These are phyloP conservation scores for Fulmarus glacialis DNA, from an alignment of 2,113 vertebrate species.

Conservation along the genomic window DNA sequence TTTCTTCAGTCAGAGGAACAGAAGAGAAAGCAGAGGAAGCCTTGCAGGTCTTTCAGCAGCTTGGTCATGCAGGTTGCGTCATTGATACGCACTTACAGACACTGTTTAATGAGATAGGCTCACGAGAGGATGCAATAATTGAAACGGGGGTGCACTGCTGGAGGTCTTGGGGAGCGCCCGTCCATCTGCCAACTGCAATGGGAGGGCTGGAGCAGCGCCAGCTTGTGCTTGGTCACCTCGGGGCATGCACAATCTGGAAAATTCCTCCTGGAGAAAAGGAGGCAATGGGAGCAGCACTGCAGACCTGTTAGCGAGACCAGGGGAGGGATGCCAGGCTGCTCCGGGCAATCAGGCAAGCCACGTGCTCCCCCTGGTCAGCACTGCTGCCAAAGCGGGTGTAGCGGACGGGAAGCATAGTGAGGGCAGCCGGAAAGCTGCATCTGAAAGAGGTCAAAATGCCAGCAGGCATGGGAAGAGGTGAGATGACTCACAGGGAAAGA, in stretches of 20 bases:
- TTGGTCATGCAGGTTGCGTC: not conserved
- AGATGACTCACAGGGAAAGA: not conserved
- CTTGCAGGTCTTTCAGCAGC: not conserved
- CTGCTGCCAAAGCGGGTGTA: not conserved
- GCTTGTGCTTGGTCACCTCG: not conserved
- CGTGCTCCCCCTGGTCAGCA: not conserved
- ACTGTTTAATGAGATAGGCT: not conserved
- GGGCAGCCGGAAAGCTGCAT: not conserved
- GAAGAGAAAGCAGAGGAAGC: not conserved
- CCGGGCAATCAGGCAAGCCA: not conserved
- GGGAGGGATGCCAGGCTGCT: not conserved
- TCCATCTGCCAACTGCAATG: not conserved
- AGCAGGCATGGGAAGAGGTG: not conserved
- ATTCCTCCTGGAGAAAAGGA: not conserved
- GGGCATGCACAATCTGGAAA: not conserved
- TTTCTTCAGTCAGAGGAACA: not conserved
- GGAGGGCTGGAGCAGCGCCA: not conserved
- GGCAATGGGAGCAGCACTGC: not conserved
- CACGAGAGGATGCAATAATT: not conserved
- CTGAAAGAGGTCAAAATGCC: not conserved
- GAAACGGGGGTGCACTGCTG: not conserved
- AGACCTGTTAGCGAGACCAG: not conserved
- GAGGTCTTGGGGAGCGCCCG: accelerated
- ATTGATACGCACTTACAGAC: not conserved
- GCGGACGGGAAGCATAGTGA: not conserved